Evolutionary conservation across 1,140 invertebrate genomes (phyloP).

Genomic region (Mercenaria mercenaria): DNA sequence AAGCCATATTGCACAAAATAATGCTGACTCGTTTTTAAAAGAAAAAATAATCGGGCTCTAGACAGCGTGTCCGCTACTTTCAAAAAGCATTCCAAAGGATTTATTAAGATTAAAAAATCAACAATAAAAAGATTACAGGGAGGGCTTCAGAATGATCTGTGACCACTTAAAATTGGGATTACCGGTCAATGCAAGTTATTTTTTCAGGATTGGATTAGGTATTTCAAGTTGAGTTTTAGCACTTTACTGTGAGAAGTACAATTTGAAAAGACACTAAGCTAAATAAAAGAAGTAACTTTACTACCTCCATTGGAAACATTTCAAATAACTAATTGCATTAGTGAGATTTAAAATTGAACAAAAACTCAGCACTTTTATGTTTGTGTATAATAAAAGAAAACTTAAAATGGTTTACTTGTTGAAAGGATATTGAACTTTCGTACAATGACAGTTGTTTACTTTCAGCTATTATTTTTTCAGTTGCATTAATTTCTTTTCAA

Average conservation of each 20-base stretch:
- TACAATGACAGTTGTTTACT: neutral
- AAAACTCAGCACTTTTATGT: neutral
- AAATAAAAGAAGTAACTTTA: neutral
- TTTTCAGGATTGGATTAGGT: constrained; percentile 35
- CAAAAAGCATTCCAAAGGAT: neutral
- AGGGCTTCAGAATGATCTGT: neutral
- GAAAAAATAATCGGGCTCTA: neutral
- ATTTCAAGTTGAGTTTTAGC: constrained; percentile 1
- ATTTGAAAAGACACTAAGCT: neutral
- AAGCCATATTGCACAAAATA: neutral
- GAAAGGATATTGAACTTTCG: neutral
- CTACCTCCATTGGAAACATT: neutral
- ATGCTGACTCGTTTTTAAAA: neutral
- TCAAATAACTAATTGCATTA: neutral
- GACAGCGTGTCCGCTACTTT: neutral
- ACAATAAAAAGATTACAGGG: neutral
- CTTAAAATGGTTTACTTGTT: neutral
- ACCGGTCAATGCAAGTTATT: neutral
- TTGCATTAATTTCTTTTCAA: too few species aligned
- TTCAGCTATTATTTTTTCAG: neutral
- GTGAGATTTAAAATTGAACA: neutral
- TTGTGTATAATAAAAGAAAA: neutral
- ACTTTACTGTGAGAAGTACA: constrained; percentile 27
- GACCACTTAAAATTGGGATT: constrained; percentile 24
- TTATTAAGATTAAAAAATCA: constrained; percentile 8